phyloP scores from a whole-genome alignment of 2,888 invertebrate species.

The Aphidius colemani region DNA sequence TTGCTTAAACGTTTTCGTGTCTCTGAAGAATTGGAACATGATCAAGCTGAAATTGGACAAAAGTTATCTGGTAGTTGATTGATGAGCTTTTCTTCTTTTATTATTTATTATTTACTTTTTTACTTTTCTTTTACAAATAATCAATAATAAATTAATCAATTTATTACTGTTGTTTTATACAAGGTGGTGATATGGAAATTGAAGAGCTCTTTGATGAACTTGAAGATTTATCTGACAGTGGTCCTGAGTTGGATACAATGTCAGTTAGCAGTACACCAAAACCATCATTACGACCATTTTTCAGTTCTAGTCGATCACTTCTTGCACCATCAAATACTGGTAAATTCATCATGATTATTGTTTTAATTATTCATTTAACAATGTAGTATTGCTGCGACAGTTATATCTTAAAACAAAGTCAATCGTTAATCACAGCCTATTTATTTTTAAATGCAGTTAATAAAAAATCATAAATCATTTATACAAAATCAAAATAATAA shows the following conservation, averaged over 20 bases:
- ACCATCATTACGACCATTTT: slow-evolving; percentile 92
- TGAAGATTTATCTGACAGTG: slow-evolving; percentile 94
- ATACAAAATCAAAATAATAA: too few species aligned
- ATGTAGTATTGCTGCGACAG: background rate
- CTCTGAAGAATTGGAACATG: slow-evolving; percentile 82
- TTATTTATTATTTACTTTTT: slow-evolving; percentile 6
- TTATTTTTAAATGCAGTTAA: too few species aligned
- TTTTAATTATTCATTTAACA: background rate
- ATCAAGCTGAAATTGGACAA: slow-evolving; percentile 62
- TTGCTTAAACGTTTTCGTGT: slow-evolving; percentile 91
- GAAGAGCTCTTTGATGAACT: slow-evolving; percentile 95
- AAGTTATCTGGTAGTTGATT: slow-evolving; percentile 60
- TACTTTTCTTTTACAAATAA: background rate
- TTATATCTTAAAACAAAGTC: too few species aligned
- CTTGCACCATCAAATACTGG: slow-evolving; percentile 57
- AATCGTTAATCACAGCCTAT: too few species aligned
- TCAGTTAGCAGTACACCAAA: slow-evolving; percentile 97
- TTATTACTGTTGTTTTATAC: slow-evolving; percentile 20
- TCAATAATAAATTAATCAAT: slow-evolving; percentile 11
- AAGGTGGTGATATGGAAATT: slow-evolving; percentile 82
- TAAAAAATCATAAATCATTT: too few species aligned
- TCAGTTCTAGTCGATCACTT: slow-evolving; percentile 86
- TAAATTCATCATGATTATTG: slow-evolving; percentile 38
- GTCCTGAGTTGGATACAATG: slow-evolving; percentile 93
- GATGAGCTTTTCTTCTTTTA: background rate